A percentile compares a stretch with the other conserved stretches of the same genome.
These are phyloP conservation scores for Hypercompe scribonia DNA, from an alignment of 2,888 invertebrate genomes.

Conservation along the genomic window DNA sequence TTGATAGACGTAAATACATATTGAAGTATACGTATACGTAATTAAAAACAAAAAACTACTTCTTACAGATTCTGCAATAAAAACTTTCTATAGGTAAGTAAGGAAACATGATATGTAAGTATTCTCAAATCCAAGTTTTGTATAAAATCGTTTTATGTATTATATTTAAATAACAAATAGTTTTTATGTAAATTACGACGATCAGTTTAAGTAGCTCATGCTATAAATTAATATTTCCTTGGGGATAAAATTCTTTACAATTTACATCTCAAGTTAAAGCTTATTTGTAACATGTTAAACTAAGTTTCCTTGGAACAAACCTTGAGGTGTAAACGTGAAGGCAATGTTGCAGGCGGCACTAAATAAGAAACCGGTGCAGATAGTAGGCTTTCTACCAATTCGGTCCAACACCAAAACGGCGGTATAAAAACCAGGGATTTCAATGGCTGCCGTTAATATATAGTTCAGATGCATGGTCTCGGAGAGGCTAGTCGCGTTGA, in stretches of 20 bases:
- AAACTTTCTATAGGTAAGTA: too few relatives aligned
- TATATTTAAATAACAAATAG: too few relatives aligned
- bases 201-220: too few relatives aligned
- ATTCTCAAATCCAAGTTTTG: too few relatives aligned
- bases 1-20: too few relatives aligned
- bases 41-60: too few relatives aligned
- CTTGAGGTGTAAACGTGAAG: slow-evolving; percentile 72
- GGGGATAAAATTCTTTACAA: background rate
- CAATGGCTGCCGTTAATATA: slow-evolving; percentile 88
- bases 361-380: slow-evolving; percentile 86
- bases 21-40: too few relatives aligned
- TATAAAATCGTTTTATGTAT: too few relatives aligned
- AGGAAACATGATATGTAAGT: too few relatives aligned
- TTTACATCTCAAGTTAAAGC: too few relatives aligned
- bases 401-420: slow-evolving; percentile 88
- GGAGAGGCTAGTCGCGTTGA: slow-evolving; percentile 91
- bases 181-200: too few relatives aligned
- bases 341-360: slow-evolving; percentile 83
- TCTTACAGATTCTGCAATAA: too few relatives aligned
- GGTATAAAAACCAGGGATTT: slow-evolving; percentile 90
- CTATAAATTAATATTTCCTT: background rate
- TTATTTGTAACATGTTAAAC: background rate
- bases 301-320: background rate
- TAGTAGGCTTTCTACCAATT: slow-evolving; percentile 87
- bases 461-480: slow-evolving; percentile 92